A percentile compares a stretch with the other conserved stretches of the same genome.
Conservation (phyloP, 2,888 invertebrate species). For the Limenitis camilla region DNA sequence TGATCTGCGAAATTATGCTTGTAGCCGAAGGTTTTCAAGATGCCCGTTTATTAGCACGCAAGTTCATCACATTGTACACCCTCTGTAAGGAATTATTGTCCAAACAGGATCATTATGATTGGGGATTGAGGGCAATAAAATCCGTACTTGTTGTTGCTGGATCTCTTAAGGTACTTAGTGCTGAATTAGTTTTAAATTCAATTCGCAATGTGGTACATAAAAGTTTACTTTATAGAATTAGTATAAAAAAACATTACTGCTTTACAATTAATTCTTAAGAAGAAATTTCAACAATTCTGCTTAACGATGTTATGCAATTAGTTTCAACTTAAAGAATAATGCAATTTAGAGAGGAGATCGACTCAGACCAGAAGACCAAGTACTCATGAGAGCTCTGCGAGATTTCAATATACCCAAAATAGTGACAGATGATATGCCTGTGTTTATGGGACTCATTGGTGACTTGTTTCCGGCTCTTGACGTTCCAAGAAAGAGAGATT, state of each 20-base stretch:
- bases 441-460: constrained; percentile 95
- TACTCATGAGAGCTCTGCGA: constrained; percentile 92
- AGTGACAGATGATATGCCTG: constrained; percentile 91
- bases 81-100: constrained; percentile 91
- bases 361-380: constrained; percentile 90
- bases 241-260: too few species aligned
- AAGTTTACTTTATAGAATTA: too few species aligned
- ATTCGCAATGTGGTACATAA: too few species aligned
- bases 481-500: constrained; percentile 89
- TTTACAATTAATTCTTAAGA: too few species aligned
- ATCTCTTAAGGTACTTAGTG: constrained; percentile 85
- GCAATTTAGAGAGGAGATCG: constrained; percentile 79
- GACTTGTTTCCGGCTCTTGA: constrained; percentile 94
- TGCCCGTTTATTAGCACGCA: constrained; percentile 89
- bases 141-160: constrained; percentile 96
- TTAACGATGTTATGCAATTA: too few species aligned
- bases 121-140: constrained; percentile 96
- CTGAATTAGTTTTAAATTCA: too few species aligned
- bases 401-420: constrained; percentile 97
- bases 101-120: constrained; percentile 97
- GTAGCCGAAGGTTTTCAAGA: constrained; percentile 97
- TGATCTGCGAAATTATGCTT: constrained; percentile 98
- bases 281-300: too few species aligned
- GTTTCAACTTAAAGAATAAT: too few species aligned
- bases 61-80: constrained; percentile 94